Evolutionary conservation across 2,113 vertebrate species (phyloP).

Genomic region (Vicugna pacos): DNA sequence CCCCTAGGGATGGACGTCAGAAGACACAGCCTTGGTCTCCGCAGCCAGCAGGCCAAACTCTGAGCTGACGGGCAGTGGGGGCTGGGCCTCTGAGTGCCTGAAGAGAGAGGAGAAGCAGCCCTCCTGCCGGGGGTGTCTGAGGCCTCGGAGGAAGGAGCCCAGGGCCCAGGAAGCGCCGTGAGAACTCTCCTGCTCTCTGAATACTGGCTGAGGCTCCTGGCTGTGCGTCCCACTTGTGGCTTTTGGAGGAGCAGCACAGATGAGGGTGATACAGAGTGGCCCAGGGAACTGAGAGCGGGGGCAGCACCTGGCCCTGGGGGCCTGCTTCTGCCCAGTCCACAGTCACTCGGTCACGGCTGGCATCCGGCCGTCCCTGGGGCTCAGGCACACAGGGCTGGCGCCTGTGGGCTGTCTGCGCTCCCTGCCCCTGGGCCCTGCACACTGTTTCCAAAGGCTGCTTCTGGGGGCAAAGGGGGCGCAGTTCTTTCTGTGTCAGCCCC

Average conservation of each 20-base stretch:
- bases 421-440: not conserved
- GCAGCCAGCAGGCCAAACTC: accelerated
- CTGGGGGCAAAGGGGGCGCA: not conserved
- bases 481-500: not conserved
- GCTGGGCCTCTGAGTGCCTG: accelerated
- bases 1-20: not conserved
- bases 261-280: accelerated
- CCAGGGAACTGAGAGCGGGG: not conserved
- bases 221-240: accelerated
- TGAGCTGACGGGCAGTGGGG: accelerated
- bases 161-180: accelerated
- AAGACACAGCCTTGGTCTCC: not conserved
- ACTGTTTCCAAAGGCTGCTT: not conserved
- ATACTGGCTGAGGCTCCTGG: accelerated
- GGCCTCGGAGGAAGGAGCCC: not conserved
- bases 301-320: not conserved
- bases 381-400: accelerated
- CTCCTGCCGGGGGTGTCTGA: not conserved
- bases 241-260: accelerated
- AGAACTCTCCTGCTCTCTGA: accelerated
- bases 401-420: not conserved
- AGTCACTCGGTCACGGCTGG: accelerated
- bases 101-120: accelerated
- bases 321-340: not conserved
- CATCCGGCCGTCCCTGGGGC: accelerated